Base-by-base conservation (phyloP, 2,888 invertebrate genomes). In the Dioctria rufipes region DNA sequence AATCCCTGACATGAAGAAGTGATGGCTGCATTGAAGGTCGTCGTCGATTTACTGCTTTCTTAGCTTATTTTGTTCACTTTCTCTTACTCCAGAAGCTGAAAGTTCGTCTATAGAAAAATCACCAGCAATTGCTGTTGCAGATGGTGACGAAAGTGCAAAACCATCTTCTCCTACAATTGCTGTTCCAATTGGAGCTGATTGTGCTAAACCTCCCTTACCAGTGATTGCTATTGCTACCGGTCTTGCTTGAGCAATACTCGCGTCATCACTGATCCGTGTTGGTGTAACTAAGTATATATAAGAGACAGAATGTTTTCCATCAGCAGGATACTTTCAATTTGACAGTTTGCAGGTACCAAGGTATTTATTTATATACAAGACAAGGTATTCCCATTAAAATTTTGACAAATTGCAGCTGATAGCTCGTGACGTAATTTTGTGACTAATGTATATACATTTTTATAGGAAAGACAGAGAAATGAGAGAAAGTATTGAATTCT, bases 161-260 rank as follows among this genome's bases (percentile, higher is more conserved):
- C 91, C 91, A 80, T 88, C 89, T 80, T 89, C 88, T 43, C 91
- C 91, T 37, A 89, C 90, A 39, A 91, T 85, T 3, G 91, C 91
- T 9, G 90, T 90, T 6, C 88, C 90, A 71, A 88, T 86, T 4
- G 91, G 91, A 11, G 89, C 88, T 3, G 91, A 89, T 9, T 89
- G 87, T 5, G 91, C 91, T 3, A 90, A 88, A 5, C 91, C 91
- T 58, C 90, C 90, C 60, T 87, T 87, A 54, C 91, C 91, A 5
- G 91, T 90, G 67, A 91, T 84, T 3, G 91, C 90, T 77, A 90
- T 88, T 3, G 90, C 91, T 60, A 88, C 88, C 6, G 91, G 91
- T 81, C 89, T 88, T 37, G 90, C 90, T 85, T 90, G 90, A 2
- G 91, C 90, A 77, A 89, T 87, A 51, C 89, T 88, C 4, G 89